Evolutionary conservation across 2,888 invertebrate genomes (phyloP).

Genomic region (Phymatocera aterrima): DNA sequence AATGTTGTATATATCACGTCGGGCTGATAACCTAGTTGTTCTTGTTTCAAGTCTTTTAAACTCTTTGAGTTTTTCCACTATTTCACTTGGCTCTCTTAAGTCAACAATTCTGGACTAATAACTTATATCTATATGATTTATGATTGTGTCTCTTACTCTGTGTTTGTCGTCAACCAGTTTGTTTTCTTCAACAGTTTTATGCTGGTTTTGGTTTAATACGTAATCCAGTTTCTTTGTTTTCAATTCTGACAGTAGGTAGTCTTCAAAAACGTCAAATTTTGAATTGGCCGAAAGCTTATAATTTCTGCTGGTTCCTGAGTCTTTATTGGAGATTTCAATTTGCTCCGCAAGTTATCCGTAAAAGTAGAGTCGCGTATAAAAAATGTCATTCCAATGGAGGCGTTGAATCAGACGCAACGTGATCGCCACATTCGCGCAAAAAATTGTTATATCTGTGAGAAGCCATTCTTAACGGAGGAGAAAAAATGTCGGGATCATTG

Average conservation of each 20-base stretch:
- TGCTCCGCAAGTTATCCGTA: no score
- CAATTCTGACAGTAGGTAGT: conserved; percentile 53
- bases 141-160: conserved; percentile 54
- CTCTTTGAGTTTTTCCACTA: conserved; percentile 50
- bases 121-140: conserved; percentile 52
- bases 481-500: no score
- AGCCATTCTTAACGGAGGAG: no score
- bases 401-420: no score
- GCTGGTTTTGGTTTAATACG: conserved; percentile 48
- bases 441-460: no score
- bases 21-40: conserved; percentile 48
- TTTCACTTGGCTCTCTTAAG: conserved; percentile 50
- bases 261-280: conserved; percentile 52
- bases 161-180: background rate
- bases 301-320: conserved; percentile 48
- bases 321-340: conserved; percentile 50
- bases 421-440: no score
- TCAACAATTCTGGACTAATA: conserved; percentile 51
- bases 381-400: no score
- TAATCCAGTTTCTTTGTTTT: conserved; percentile 52
- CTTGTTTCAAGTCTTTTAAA: conserved; percentile 53
- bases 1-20: conserved; percentile 50
- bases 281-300: conserved; percentile 50
- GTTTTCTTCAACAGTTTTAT: conserved; percentile 5
- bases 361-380: no score